Percentiles rank a stretch among this genome's conserved stretches.
Evolutionary conservation across 2,888 invertebrate genomes (phyloP).

Genomic region (Dilophus febrilis): DNA sequence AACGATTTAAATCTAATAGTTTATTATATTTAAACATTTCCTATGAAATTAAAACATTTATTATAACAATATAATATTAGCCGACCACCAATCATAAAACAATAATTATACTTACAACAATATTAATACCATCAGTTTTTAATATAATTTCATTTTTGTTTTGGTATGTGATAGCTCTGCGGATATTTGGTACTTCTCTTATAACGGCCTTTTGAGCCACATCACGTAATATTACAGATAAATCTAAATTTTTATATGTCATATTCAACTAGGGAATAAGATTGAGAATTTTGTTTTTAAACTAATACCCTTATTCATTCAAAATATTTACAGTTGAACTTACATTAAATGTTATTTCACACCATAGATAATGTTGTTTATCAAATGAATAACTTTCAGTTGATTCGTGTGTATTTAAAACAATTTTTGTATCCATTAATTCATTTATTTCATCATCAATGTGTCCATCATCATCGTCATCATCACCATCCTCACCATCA

Average conservation of each 20-base stretch:
- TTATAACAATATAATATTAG: not conserved
- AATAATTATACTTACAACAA: constrained; percentile 35
- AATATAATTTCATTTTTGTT: constrained; percentile 47
- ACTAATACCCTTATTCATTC: too few species aligned
- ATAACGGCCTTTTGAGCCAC: constrained; percentile 56
- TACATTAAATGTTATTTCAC: constrained; percentile 59
- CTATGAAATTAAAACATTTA: constrained; percentile 22
- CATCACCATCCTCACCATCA: constrained; percentile 21
- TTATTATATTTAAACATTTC: constrained; percentile 75
- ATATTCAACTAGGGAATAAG: constrained; percentile 35
- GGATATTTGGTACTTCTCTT: constrained; percentile 64
- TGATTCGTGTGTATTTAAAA: constrained; percentile 21
- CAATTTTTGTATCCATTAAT: constrained; percentile 20
- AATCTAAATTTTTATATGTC: constrained; percentile 48
- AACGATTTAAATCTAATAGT: constrained; percentile 57
- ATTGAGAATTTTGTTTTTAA: constrained; percentile 2
- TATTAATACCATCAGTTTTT: constrained; percentile 92
- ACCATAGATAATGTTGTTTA: constrained; percentile 60
- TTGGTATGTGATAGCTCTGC: constrained; percentile 64
- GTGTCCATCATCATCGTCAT: constrained; percentile 18
- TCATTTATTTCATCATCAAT: constrained; percentile 12
- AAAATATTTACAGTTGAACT: too few species aligned
- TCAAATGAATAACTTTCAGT: constrained; percentile 55
- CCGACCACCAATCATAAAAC: not conserved
- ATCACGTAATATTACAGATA: constrained; percentile 54